Conservation (phyloP, 2,113 vertebrate species). For the Phalacrocorax brasilianus region DNA sequence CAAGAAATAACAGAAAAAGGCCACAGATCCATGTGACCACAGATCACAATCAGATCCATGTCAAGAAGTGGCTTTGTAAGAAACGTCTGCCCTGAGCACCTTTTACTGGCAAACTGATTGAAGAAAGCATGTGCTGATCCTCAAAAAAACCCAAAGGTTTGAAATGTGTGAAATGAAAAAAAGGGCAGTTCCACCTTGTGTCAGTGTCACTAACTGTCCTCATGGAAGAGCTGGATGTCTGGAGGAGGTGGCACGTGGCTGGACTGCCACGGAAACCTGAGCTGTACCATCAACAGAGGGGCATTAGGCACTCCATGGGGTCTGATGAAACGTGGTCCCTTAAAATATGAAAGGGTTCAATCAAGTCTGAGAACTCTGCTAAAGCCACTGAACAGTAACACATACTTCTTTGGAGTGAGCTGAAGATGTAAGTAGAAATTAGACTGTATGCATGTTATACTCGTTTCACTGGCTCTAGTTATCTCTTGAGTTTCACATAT, state of each 20-base stretch:
- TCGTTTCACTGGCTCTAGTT: neutral
- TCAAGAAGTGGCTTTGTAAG: neutral
- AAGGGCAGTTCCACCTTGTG: neutral
- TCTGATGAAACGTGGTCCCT: neutral
- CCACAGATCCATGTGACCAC: neutral
- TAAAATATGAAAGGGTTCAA: neutral
- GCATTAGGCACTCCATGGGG: neutral
- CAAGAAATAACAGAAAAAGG: neutral
- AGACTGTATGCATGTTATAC: neutral
- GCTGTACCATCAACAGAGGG: neutral
- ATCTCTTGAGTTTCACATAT: neutral
- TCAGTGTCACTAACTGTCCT: neutral
- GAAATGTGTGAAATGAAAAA: neutral
- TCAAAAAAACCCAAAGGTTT: neutral
- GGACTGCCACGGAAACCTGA: neutral
- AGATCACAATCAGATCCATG: neutral
- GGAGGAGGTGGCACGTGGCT: neutral
- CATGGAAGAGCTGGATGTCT: rapidly evolving
- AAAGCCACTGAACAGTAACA: neutral
- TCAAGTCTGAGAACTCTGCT: neutral
- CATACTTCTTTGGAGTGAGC: neutral
- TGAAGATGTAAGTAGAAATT: neutral
- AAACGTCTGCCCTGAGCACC: neutral
- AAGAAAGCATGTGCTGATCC: neutral
- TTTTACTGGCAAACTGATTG: neutral